Percentiles rank a stretch among this genome's conserved stretches.
Conservation (phyloP, 2,888 invertebrate species). For the Cephus pulcher region DNA sequence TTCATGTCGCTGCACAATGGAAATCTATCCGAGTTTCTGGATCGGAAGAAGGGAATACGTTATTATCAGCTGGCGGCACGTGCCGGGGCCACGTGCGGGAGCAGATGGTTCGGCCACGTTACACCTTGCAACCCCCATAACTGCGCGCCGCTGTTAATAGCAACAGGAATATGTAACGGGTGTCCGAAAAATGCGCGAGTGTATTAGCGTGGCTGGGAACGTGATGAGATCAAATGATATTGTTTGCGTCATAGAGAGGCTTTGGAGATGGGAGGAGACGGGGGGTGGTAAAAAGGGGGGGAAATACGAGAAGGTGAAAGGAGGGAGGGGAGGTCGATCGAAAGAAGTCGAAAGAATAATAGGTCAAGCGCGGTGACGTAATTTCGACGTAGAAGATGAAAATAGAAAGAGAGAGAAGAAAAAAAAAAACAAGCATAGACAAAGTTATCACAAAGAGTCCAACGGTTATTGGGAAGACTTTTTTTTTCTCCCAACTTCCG, state of each 20-base stretch:
- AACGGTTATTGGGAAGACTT: not conserved
- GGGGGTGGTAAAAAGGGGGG: not conserved
- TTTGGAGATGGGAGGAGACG: not conserved
- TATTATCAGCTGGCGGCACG: conserved; percentile 62
- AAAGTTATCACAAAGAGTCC: not conserved
- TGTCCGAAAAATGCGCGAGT: conserved; percentile 40
- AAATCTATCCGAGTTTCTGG: conserved; percentile 28
- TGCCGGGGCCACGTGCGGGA: conserved; percentile 61
- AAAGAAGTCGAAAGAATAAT: not conserved
- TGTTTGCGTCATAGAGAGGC: not conserved
- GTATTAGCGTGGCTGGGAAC: not conserved
- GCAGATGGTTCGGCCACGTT: conserved; percentile 59
- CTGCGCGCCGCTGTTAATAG: conserved; percentile 46
- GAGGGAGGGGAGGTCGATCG: too few species aligned
- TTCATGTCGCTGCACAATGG: conserved; percentile 15
- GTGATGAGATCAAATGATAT: not conserved
- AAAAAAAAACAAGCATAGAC: not conserved
- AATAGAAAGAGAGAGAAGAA: not conserved
- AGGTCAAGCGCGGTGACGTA: not conserved
- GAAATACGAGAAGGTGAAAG: not conserved
- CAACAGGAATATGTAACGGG: conserved; percentile 37
- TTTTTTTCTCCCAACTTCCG: not conserved
- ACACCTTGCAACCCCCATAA: conserved; percentile 58
- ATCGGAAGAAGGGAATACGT: conserved; percentile 41
- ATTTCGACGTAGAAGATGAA: not conserved